Base-by-base conservation (phyloP, 2,888 invertebrate species). In the Ectobius pallidus region DNA sequence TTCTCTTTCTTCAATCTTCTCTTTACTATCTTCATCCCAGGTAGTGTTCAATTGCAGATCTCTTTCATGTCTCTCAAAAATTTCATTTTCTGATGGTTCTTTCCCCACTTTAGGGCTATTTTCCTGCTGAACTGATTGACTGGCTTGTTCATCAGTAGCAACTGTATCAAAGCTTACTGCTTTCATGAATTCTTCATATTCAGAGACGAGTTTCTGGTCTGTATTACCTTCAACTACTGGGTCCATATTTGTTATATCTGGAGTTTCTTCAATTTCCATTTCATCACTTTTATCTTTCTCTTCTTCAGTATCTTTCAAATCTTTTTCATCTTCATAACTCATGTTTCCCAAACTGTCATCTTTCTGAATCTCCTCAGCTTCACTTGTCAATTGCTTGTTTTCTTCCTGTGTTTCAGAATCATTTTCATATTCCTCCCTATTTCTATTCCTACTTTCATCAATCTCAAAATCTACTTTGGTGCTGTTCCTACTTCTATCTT, bases 181-280 rank as follows among this genome's bases (percentile, higher is more conserved):
- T 79, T 87, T 87, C 81, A 88, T 85, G 75, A 88, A 88, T 77
- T 88, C 86, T 77, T 88, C 87, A 75, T 88, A 88, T 77, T 87
- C 87, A 2, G 84, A 84, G 0, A 81, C 84, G 34, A 85, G 78
- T 74, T 84, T 83, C 32, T 71, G 52, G 30, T 72, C 69, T 30
- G 72, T 69, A 32, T 69, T 72, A 44, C 68, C 68, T 18, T 72
- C 72, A 6, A 16, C 42, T 27, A 61, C 49, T 27, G 32, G 69
- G 2, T 58, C 72, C 27, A 42, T 58, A 25, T 4, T 22, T 44
- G 30, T 30, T 39, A 44, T 20, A 22, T 27, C 32, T 22, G 30
- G 20, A 4, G 18, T 30, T 25, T 20, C 25, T 7, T 22, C 14
- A 18, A 68, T 58, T 11, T 30, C 14, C 11, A 49, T 58, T 9